Base-by-base conservation (phyloP, 2,888 invertebrate genomes). In the Drosophila differens region DNA sequence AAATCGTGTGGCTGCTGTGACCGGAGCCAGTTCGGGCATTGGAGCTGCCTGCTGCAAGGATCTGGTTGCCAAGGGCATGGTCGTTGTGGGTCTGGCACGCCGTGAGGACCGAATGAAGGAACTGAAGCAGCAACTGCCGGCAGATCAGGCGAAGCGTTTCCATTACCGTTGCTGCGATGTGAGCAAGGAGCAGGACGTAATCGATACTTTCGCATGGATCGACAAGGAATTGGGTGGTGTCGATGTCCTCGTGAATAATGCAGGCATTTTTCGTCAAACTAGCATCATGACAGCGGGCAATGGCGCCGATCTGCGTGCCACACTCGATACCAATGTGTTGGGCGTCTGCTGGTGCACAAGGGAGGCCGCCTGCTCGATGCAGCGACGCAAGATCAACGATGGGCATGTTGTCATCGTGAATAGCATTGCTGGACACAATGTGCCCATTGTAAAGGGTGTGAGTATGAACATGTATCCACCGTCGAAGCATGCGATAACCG, bases 1-100 rank as follows among this genome's bases (percentile, higher is more conserved):
- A 1, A 95, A 95, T 68, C 94, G 94, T 85, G 94, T 95, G 0
- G 95, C 95, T 1, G 94, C 95, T 14, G 95, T 95, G 60, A 95
- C 95, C 0, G 95, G 95, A 6, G 95, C 95, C 28, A 95, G 95
- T 84, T 93, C 94, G 0, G 95, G 95, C 10, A 95, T 95, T 68
- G 95, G 95, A 19, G 94, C 93, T 1, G 94, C 94, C 7, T 91
- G 94, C 52, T 92, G 92, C 19, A 89, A 89, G 49, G 91, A 93
- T 66, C 85, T 95, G 49, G 93, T 94, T 10, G 89, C 92, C 67
- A 91, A 93, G 64, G 95, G 95, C 4, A 82, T 95, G 84, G 92
- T 93, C 44, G 95, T 95, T 0, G 93, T 95, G 5, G 95, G 94
- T 1, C 90, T 95, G 77, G 94, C 94, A 0, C 92, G 95, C 51